Evolutionary conservation across 2,113 vertebrate species (phyloP).

Genomic region (Pitta sordida): DNA sequence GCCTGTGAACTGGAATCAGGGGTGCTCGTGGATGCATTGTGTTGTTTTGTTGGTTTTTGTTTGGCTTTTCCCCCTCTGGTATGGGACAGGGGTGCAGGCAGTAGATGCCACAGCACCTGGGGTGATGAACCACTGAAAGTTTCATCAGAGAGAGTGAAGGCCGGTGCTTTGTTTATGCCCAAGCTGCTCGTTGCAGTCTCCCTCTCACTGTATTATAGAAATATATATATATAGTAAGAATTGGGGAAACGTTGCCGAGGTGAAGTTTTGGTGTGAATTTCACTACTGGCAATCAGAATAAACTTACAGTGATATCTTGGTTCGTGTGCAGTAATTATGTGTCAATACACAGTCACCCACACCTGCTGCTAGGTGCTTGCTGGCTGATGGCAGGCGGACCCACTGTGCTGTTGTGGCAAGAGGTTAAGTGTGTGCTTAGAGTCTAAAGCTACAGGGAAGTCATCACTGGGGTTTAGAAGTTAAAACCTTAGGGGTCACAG

Average conservation of each 20-base stretch:
- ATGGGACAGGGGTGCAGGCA: neutral
- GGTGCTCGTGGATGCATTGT: neutral
- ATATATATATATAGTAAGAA: neutral
- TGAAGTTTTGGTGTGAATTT: neutral
- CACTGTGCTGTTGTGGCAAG: neutral
- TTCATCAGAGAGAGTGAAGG: neutral
- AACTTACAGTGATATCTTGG: neutral
- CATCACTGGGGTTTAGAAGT: neutral
- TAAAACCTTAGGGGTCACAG: neutral
- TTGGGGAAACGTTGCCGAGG: neutral
- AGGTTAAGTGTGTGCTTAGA: fast-evolving
- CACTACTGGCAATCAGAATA: neutral
- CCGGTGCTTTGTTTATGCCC: neutral
- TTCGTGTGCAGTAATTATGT: neutral
- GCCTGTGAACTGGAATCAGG: neutral
- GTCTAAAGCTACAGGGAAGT: neutral
- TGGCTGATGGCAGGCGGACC: neutral
- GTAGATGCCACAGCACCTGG: neutral
- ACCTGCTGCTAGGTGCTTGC: neutral
- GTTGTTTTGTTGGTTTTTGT: neutral
- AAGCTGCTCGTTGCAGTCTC: neutral
- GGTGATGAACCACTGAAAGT: neutral
- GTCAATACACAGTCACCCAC: no score
- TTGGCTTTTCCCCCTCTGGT: neutral
- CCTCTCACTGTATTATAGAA: neutral